phyloP scores from a whole-genome alignment of 2,797 vertebrate genomes.

The Enteromius viviparus region DNA sequence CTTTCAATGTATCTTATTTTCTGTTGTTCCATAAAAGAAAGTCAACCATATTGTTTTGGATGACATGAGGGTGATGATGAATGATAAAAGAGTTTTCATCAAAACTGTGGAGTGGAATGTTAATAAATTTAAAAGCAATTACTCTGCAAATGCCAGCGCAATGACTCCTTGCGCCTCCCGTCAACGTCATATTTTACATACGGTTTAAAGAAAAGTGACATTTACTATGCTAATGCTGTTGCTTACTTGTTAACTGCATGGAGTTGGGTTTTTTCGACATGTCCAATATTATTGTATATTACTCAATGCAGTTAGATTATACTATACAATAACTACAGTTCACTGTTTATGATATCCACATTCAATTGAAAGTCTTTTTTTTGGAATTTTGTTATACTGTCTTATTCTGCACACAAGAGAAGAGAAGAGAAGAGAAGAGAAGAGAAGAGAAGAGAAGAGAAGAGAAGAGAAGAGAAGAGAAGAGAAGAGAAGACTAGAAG shows the following conservation, averaged over 20 bases:
- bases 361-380: neutral
- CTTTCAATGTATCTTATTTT: neutral
- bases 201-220: conserved; percentile 18
- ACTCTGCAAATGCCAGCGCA: conserved; percentile 13
- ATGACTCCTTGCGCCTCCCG: neutral
- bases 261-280: neutral
- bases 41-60: neutral
- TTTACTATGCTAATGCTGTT: conserved; percentile 1
- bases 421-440: neutral
- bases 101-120: neutral
- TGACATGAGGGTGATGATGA: neutral
- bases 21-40: neutral
- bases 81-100: neutral
- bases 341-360: neutral
- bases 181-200: conserved; percentile 6
- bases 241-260: neutral
- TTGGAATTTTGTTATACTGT: neutral
- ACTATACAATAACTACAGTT: neutral
- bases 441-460: neutral
- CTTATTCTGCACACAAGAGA: neutral
- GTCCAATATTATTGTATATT: neutral
- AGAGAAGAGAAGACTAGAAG: neutral
- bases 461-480: conserved; percentile 11
- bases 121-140: conserved; percentile 5
- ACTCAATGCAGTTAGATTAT: neutral